These are phyloP conservation scores for Tinamus major DNA, from an alignment of 2,797 vertebrate genomes.

Conservation along the genomic window DNA sequence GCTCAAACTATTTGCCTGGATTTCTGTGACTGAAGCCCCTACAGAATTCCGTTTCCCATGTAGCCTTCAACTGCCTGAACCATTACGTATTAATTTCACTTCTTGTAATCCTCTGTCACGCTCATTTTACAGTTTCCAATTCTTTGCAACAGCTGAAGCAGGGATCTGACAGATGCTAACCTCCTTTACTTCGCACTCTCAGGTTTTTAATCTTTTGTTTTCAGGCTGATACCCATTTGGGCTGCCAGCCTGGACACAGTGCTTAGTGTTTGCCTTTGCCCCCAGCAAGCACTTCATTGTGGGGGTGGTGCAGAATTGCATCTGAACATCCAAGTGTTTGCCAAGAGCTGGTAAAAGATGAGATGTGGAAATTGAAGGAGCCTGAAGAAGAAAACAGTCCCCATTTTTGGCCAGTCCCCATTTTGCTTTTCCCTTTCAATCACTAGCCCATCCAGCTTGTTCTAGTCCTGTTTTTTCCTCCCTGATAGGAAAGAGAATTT, in stretches of 20 bases:
- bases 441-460: too few relatives aligned
- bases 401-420: too few relatives aligned
- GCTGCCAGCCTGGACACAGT: background rate
- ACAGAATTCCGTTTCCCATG: background rate
- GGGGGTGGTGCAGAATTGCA: background rate
- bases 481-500: background rate
- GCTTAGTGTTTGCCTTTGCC: background rate
- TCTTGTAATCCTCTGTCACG: background rate
- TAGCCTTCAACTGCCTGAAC: constrained; percentile 7
- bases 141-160: background rate
- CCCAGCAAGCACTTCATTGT: background rate
- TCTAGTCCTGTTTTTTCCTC: background rate
- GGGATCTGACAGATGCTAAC: background rate
- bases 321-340: background rate
- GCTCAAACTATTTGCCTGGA: constrained; percentile 14
- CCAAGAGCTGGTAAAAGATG: background rate
- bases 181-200: background rate
- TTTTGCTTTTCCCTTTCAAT: background rate
- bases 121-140: background rate
- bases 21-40: background rate
- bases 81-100: background rate
- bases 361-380: background rate
- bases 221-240: background rate
- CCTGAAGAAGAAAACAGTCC: too few relatives aligned
- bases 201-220: background rate